Conservation (phyloP, 2,113 vertebrate genomes). For the Actenoides lindsayi region DNA sequence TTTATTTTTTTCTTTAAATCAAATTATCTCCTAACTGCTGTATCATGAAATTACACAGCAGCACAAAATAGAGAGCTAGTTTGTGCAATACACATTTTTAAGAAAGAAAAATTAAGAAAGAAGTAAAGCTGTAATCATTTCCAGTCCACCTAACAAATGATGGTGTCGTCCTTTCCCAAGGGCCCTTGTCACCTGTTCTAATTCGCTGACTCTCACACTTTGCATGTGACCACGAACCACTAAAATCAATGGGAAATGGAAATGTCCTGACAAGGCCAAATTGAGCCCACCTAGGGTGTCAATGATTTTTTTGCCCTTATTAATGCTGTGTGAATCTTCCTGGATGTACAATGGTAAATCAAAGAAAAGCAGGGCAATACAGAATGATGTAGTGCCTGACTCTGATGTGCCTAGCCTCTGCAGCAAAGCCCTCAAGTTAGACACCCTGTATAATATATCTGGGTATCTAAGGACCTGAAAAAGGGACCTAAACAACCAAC, state of each 20-base stretch:
- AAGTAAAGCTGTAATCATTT: not conserved
- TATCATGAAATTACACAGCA: not conserved
- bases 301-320: not conserved
- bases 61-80: not conserved
- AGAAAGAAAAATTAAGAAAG: not conserved
- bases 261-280: slow-evolving; percentile 28
- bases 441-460: not conserved
- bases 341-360: not conserved
- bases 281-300: slow-evolving; percentile 13
- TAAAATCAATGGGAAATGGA: slow-evolving; percentile 48
- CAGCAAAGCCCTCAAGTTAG: not conserved
- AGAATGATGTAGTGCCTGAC: not conserved
- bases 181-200: slow-evolving; percentile 13
- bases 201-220: slow-evolving; percentile 6
- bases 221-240: not conserved
- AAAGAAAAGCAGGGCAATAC: not conserved
- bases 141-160: not conserved
- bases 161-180: not conserved
- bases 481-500: not conserved
- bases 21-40: slow-evolving; percentile 15
- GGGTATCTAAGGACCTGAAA: not conserved
- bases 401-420: not conserved
- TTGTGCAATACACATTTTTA: not conserved
- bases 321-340: not conserved
- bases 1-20: slow-evolving; percentile 6